Evolutionary conservation across 2,888 invertebrate genomes (phyloP).

Genomic region (Apamea monoglypha): DNA sequence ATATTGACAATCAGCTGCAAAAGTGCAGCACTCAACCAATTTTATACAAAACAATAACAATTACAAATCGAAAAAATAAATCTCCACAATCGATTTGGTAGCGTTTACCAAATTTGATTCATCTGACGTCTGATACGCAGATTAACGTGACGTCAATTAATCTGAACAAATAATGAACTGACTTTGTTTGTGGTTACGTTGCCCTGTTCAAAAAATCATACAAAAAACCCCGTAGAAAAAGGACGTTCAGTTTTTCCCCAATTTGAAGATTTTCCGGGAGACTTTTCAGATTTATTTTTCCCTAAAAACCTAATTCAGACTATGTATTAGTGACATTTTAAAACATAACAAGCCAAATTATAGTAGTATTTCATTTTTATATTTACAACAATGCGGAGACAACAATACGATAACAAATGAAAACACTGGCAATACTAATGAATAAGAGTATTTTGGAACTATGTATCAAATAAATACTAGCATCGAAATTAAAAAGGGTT

Average conservation of each 20-base stretch:
- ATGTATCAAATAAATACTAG: neutral
- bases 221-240: neutral
- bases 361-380: neutral
- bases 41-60: constrained; percentile 13
- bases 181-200: constrained; percentile 8
- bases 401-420: neutral
- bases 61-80: constrained; percentile 39
- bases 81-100: constrained; percentile 27
- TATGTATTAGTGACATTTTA: neutral
- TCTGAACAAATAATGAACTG: constrained; percentile 21
- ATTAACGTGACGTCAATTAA: constrained; percentile 41
- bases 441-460: no score
- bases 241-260: neutral
- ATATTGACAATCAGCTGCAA: neutral
- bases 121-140: constrained; percentile 43
- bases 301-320: neutral
- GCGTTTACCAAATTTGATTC: constrained; percentile 53
- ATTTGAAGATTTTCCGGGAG: neutral
- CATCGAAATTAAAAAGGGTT: neutral
- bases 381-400: neutral
- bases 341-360: no score
- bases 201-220: neutral
- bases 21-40: constrained; percentile 7
- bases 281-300: neutral
- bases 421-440: neutral